Evolutionary conservation across 2,888 invertebrate species (phyloP).

Genomic region (Drosophila melanosoma): DNA sequence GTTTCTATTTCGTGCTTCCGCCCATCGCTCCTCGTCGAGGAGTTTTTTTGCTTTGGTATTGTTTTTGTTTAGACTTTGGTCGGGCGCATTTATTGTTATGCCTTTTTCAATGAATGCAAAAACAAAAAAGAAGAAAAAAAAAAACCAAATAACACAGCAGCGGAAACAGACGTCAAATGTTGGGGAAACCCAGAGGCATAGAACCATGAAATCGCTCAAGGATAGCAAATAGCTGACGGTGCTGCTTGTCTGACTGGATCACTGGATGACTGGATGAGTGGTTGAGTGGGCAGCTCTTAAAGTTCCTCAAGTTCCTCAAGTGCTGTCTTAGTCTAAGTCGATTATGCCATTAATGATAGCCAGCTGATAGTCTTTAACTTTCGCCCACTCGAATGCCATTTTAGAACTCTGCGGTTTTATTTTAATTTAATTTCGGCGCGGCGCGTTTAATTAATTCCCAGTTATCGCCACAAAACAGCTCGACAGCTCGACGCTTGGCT

Average conservation of each 20-base stretch:
- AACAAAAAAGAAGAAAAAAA: conserved; percentile 19
- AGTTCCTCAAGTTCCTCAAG: conserved; percentile 27
- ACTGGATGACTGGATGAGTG: not conserved
- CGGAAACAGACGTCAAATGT: conserved; percentile 52
- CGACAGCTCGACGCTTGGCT: conserved; percentile 55
- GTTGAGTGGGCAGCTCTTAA: conserved; percentile 17
- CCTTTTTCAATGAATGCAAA: conserved; percentile 44
- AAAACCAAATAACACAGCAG: conserved; percentile 10
- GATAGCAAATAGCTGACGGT: not conserved
- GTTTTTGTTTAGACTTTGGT: conserved; percentile 21
- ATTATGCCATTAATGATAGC: conserved; percentile 48
- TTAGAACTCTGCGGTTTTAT: conserved; percentile 47
- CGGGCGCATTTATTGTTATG: conserved; percentile 56
- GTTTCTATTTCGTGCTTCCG: conserved; percentile 30
- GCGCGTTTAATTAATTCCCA: conserved; percentile 83
- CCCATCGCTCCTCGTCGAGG: not conserved
- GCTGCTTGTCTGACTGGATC: not conserved
- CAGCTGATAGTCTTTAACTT: conserved; percentile 18
- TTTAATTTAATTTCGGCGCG: conserved; percentile 66
- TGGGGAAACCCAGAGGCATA: conserved; percentile 18
- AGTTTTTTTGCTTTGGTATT: conserved; percentile 34
- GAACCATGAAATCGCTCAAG: conserved; percentile 37
- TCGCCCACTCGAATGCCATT: conserved; percentile 26
- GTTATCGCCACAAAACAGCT: conserved; percentile 77
- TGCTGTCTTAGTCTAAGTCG: conserved; percentile 9